Base-by-base conservation (phyloP, 2,888 invertebrate species). In the Dryobota labecula region DNA sequence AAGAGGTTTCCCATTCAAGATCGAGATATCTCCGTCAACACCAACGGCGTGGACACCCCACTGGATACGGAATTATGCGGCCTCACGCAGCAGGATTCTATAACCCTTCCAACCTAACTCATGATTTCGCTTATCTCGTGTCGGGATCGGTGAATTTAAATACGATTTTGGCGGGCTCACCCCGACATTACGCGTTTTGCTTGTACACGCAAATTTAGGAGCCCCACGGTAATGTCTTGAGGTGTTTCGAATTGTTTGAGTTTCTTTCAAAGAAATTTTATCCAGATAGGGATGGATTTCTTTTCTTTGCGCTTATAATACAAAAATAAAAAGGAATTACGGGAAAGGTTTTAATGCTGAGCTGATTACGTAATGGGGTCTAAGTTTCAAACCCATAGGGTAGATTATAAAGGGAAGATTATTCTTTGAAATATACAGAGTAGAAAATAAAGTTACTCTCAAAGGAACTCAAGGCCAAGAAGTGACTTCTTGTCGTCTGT, bases 41-140 rank as follows among this genome's bases (percentile, higher is more conserved):
- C 76, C 66, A 79, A 82, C 82, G 73, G 86, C 88, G 87, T 88
- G 90, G 92, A 89, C 90, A 90, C 92, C 90, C 90, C 86, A 87
- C 86, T 86, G 90, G 87, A 91, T 88, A 84, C 89, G 89, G 91
- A 92, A 95, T 95, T 95, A 95, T 96, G 95, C 95, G 92, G 91
- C 91, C 92, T 93, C 95, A 95, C 95, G 95, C 92, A 88, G 91
- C 90, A 89, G 90, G 90, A 93, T 93, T 93, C 93, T 92, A 93
- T 93, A 94, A 95, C 95, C 95, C 94, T 93, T 92, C 91, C 92
- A 89, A 92, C 91, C 92, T 92, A 92, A 93, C 92, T 93, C 94
- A 93, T 94, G 95, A 94, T 95, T 95, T 94, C 92, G 94, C 94
- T 95, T 96, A 95, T 95, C 95, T 93, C 86, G 88, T 90, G 90